These are phyloP conservation scores for Adelphocoris suturalis DNA, from an alignment of 2,888 invertebrate species.

Conservation along the genomic window DNA sequence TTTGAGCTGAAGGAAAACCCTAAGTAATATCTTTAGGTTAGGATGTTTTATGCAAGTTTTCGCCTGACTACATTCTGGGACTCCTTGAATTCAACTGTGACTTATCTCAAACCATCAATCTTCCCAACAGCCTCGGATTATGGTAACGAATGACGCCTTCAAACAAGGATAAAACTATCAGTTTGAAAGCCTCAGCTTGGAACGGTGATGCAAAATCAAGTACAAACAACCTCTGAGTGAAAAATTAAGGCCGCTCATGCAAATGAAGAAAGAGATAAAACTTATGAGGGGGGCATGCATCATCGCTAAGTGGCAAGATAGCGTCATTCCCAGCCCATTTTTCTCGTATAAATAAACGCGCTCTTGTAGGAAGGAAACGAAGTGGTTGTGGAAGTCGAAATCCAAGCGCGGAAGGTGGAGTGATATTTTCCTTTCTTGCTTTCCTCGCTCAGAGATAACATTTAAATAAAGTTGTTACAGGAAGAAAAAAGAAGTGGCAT, in stretches of 20 bases:
- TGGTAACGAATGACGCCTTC: neutral
- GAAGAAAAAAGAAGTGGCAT: neutral
- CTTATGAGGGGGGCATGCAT: conserved; percentile 40
- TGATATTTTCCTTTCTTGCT: conserved; percentile 2
- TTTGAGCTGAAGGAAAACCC: too few species aligned
- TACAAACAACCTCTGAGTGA: conserved; percentile 46
- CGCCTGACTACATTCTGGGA: too few species aligned
- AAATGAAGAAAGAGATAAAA: conserved; percentile 33
- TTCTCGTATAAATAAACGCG: conserved; percentile 24
- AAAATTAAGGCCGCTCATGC: conserved; percentile 22
- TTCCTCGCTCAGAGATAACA: neutral
- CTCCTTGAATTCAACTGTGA: too few species aligned
- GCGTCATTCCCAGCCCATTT: conserved; percentile 24
- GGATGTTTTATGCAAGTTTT: too few species aligned
- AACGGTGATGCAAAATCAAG: conserved; percentile 24
- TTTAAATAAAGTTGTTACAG: neutral
- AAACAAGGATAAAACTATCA: neutral
- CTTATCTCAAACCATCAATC: too few species aligned
- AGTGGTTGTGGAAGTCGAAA: neutral
- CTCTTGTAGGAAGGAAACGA: neutral
- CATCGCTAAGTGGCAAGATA: conserved; percentile 48
- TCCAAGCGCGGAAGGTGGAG: neutral
- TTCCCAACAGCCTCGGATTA: neutral
- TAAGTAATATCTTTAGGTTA: too few species aligned
- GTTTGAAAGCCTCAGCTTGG: conserved; percentile 18